These are phyloP conservation scores for Girardinichthys multiradiatus DNA, from an alignment of 2,113 vertebrate species.

Conservation along the genomic window DNA sequence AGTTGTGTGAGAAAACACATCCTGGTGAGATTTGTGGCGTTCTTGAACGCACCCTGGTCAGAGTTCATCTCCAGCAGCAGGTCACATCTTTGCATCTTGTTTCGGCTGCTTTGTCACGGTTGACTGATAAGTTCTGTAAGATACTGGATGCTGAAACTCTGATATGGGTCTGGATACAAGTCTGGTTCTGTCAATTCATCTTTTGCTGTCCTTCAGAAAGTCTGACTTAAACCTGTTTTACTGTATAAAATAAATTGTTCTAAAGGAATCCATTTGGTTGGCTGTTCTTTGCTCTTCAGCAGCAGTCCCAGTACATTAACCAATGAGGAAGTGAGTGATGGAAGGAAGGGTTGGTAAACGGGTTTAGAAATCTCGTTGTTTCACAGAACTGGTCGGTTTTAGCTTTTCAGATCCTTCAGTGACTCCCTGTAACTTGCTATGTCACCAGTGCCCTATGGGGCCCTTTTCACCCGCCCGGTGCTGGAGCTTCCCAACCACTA, in stretches of 20 bases:
- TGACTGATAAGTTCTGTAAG: constrained; percentile 44
- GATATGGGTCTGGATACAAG: constrained; percentile 10
- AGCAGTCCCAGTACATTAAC: too few species aligned
- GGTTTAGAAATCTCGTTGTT: too few species aligned
- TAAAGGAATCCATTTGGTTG: constrained; percentile 32
- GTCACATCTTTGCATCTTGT: neutral
- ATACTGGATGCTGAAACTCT: constrained; percentile 25
- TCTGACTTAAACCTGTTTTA: constrained; percentile 63
- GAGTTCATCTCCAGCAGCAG: constrained; percentile 17
- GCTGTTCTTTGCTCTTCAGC: neutral
- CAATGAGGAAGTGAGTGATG: too few species aligned
- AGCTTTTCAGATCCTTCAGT: too few species aligned
- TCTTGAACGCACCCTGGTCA: constrained; percentile 43
- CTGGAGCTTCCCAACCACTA: too few species aligned
- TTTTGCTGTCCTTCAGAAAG: constrained; percentile 6
- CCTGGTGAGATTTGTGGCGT: constrained; percentile 38
- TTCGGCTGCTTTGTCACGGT: constrained; percentile 8
- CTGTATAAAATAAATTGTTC: constrained; percentile 78
- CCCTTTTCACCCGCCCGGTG: too few species aligned
- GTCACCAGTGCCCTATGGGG: too few species aligned
- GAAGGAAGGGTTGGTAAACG: too few species aligned
- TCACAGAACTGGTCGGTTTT: too few species aligned
- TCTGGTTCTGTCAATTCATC: constrained; percentile 24
- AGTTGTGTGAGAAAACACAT: neutral
- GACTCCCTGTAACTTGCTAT: too few species aligned